A percentile compares a stretch with the other conserved stretches of the same genome.
phyloP scores from a whole-genome alignment of 2,888 invertebrate species.

The Spilosoma lubricipeda region DNA sequence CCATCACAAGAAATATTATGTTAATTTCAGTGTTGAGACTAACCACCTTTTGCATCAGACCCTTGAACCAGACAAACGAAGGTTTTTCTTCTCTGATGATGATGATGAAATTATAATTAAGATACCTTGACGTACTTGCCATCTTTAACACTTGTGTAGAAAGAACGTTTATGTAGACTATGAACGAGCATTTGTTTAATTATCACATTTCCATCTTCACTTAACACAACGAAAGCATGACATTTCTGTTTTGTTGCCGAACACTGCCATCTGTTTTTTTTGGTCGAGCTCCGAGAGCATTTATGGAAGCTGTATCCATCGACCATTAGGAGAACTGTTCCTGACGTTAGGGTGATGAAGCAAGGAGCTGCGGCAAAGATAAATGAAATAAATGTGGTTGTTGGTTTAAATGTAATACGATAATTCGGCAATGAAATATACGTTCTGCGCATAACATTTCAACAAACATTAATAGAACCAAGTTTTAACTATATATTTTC shows the following conservation, averaged over 20 bases:
- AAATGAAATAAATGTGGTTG: too few species aligned
- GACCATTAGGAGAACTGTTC: constrained; percentile 44
- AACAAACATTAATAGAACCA: too few species aligned
- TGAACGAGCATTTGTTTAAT: constrained; percentile 18
- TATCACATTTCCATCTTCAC: constrained; percentile 31
- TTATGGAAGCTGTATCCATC: constrained; percentile 52
- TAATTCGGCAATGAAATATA: too few species aligned
- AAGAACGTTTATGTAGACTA: constrained; percentile 22
- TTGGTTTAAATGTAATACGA: too few species aligned
- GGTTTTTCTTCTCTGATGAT: too few species aligned
- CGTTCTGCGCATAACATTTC: too few species aligned
- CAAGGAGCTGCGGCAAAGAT: constrained; percentile 9
- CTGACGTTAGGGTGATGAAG: constrained; percentile 41
- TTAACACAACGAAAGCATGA: constrained; percentile 35
- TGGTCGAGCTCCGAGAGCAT: constrained; percentile 30
- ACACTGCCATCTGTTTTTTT: constrained; percentile 48
- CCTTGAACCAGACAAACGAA: too few species aligned
- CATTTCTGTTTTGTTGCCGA: constrained; percentile 47
- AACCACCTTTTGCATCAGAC: too few species aligned
- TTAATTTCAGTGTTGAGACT: too few species aligned
- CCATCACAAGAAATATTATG: too few species aligned
- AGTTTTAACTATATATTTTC: too few species aligned
- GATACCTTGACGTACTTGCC: constrained; percentile 23
- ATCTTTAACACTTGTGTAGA: constrained; percentile 13
- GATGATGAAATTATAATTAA: background rate